Conservation (phyloP, 1,140 invertebrate genomes). For the Drosophila suzukii region DNA sequence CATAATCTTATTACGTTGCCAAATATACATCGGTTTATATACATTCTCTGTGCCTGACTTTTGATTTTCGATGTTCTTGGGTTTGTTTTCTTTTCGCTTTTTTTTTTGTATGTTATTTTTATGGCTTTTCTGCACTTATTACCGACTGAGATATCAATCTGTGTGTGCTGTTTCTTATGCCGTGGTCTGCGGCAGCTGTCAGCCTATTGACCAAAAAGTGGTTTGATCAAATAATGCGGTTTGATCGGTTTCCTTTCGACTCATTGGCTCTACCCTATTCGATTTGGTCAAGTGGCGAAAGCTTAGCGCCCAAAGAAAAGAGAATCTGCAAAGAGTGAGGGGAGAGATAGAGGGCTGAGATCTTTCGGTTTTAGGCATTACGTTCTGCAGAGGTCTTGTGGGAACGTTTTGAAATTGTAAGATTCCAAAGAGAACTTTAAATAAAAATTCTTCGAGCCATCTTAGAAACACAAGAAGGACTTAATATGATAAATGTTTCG, state of each 20-base stretch:
- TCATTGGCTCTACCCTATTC: neutral
- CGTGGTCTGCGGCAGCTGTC: slow-evolving; percentile 46
- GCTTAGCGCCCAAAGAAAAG: slow-evolving; percentile 14
- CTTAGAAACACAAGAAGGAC: too few relatives aligned
- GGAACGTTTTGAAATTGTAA: neutral
- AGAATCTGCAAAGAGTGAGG: neutral
- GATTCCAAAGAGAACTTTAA: neutral
- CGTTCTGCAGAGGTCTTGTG: neutral
- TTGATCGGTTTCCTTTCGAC: slow-evolving; percentile 18
- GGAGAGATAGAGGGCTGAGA: neutral
- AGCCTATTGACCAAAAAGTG: slow-evolving; percentile 50
- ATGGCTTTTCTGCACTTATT: slow-evolving; percentile 69
- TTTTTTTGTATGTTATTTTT: slow-evolving; percentile 55
- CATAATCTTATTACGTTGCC: slow-evolving; percentile 75
- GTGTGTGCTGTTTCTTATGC: slow-evolving; percentile 13
- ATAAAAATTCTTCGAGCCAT: too few relatives aligned
- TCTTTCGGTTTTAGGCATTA: neutral
- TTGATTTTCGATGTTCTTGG: slow-evolving; percentile 57
- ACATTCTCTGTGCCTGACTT: slow-evolving; percentile 41
- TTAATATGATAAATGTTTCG: too few relatives aligned
- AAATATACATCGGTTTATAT: slow-evolving; percentile 45
- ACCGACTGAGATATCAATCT: slow-evolving; percentile 62
- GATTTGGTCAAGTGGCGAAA: slow-evolving; percentile 42
- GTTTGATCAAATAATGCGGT: slow-evolving; percentile 34
- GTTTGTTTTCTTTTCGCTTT: slow-evolving; percentile 44